phyloP scores from a whole-genome alignment of 2,888 invertebrate genomes.

The Microctonus aethiopoides region DNA sequence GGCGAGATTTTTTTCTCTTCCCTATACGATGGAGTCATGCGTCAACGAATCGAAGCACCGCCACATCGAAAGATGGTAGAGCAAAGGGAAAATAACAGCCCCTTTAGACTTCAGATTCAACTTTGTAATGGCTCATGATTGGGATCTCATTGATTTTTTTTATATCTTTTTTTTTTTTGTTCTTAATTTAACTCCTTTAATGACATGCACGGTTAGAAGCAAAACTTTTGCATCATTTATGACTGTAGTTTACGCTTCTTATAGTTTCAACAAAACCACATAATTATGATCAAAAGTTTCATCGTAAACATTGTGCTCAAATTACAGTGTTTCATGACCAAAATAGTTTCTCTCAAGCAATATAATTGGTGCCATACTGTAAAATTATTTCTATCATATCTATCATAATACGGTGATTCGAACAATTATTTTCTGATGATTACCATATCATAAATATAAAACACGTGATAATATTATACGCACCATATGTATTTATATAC shows the following conservation, averaged over 20 bases:
- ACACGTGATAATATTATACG: not conserved
- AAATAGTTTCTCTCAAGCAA: not conserved
- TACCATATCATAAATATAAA: not conserved
- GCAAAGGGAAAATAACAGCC: not conserved
- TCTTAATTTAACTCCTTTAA: not conserved
- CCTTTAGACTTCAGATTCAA: conserved; percentile 23
- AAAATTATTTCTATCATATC: not conserved
- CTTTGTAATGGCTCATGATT: conserved; percentile 54
- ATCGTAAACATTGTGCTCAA: not conserved
- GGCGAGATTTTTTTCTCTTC: conserved; percentile 32
- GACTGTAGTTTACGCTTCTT: not conserved
- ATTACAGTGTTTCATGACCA: not conserved
- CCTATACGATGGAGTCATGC: conserved; percentile 10
- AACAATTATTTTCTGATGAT: not conserved
- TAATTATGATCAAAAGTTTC: not conserved
- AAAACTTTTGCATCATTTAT: not conserved
- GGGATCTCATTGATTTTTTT: conserved; percentile 55
- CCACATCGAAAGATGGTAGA: conserved; percentile 1
- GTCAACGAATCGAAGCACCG: not conserved
- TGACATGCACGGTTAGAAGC: not conserved
- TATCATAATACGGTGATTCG: not conserved
- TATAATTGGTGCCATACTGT: not conserved
- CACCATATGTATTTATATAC: not conserved
- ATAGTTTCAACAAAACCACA: not conserved
- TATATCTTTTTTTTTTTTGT: not conserved